Percentiles rank a stretch among this genome's conserved stretches.
Conservation (phyloP, 2,797 vertebrate genomes). For the Anabas testudineus region DNA sequence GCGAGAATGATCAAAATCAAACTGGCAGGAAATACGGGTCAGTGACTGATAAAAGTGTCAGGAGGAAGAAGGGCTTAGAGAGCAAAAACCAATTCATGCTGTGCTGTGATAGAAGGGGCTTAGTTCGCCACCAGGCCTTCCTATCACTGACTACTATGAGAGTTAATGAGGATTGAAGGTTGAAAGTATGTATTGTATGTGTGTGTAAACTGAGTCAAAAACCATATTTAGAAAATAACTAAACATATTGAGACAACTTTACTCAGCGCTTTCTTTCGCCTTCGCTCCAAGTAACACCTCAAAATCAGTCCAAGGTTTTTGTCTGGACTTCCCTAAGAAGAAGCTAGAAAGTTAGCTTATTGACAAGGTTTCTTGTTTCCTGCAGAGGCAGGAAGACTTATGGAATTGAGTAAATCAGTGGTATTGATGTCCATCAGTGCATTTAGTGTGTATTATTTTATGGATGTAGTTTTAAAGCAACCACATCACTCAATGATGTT, state of each 20-base stretch:
- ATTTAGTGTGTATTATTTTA: conserved; percentile 4
- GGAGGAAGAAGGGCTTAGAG: conserved; percentile 65
- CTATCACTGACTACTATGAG: conserved; percentile 25
- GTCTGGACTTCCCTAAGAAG: conserved; percentile 45
- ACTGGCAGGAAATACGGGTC: conserved; percentile 49
- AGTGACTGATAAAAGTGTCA: conserved; percentile 71
- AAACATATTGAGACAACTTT: conserved; percentile 25
- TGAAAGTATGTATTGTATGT: conserved; percentile 11
- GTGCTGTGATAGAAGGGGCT: conserved; percentile 55
- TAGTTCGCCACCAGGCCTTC: conserved; percentile 44
- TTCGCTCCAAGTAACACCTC: conserved; percentile 25
- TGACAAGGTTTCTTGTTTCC: conserved; percentile 1
- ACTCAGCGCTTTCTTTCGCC: conserved; percentile 3
- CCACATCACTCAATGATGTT: conserved; percentile 1
- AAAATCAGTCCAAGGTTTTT: conserved; percentile 34
- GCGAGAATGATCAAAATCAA: conserved; percentile 61
- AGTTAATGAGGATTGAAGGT: conserved; percentile 25
- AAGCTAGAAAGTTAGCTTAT: not conserved
- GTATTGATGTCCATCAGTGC: not conserved
- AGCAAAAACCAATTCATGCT: conserved; percentile 69
- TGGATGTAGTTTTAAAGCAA: conserved; percentile 6
- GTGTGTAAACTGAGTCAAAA: conserved; percentile 37
- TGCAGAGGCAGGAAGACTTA: not conserved
- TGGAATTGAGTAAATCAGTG: not conserved
- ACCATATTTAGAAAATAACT: conserved; percentile 24